phyloP scores from a whole-genome alignment of 2,888 invertebrate species.

The Diabrotica balteata region DNA sequence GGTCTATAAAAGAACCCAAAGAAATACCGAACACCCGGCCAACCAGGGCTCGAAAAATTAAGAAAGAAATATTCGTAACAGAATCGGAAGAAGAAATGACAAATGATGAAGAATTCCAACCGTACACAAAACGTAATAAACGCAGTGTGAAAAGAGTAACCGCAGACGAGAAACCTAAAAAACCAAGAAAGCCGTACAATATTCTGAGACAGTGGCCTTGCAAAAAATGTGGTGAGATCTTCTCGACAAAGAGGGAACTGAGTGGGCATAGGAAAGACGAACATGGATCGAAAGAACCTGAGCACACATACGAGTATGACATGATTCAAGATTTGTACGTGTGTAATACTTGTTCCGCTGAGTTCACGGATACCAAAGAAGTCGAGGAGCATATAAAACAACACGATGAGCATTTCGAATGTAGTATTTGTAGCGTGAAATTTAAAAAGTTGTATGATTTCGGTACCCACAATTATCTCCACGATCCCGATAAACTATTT shows the following conservation, averaged over 20 bases:
- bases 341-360: slow-evolving; percentile 49
- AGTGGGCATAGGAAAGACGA: slow-evolving; percentile 46
- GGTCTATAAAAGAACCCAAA: too few species aligned
- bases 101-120: neutral
- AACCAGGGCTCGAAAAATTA: too few species aligned
- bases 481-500: slow-evolving; percentile 49
- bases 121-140: neutral
- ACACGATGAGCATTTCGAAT: slow-evolving; percentile 58
- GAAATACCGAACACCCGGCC: too few species aligned
- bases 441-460: slow-evolving; percentile 54
- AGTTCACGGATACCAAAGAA: slow-evolving; percentile 44
- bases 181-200: slow-evolving; percentile 23
- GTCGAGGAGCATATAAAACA: slow-evolving; percentile 50
- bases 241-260: slow-evolving; percentile 43
- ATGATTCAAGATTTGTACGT: slow-evolving; percentile 46
- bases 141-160: neutral
- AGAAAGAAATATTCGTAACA: too few species aligned
- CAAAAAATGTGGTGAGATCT: slow-evolving; percentile 47
- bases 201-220: slow-evolving; percentile 43
- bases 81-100: too few species aligned
- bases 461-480: slow-evolving; percentile 51
- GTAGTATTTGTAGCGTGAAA: slow-evolving; percentile 49
- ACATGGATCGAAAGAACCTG: slow-evolving; percentile 53
- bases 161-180: neutral
- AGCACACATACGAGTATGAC: slow-evolving; percentile 50